Evolutionary conservation across 2,797 vertebrate genomes (phyloP).

Genomic region (Halcyon smyrnensis): DNA sequence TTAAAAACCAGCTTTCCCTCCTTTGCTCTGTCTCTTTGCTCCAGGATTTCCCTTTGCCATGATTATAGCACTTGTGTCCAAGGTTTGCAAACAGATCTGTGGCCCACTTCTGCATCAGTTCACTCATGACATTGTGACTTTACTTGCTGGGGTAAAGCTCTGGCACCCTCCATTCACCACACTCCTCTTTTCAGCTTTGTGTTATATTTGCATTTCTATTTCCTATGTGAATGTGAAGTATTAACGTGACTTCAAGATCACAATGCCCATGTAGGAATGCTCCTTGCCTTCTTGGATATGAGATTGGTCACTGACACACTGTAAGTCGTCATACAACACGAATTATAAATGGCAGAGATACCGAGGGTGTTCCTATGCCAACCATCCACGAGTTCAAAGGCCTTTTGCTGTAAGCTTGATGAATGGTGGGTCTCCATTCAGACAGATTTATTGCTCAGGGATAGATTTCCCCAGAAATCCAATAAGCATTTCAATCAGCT

Average conservation of each 20-base stretch:
- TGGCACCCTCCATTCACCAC: not conserved
- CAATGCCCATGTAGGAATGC: fast-evolving
- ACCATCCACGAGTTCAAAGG: not conserved
- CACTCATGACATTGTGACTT: not conserved
- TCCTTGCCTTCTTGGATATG: not conserved
- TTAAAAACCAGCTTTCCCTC: not conserved
- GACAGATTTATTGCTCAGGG: conserved; percentile 1
- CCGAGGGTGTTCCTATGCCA: not conserved
- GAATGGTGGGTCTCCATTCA: not conserved
- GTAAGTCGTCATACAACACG: fast-evolving
- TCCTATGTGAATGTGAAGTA: not conserved
- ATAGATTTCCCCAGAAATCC: conserved; percentile 9
- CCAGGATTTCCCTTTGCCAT: not conserved
- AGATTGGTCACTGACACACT: not conserved
- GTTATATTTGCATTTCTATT: not conserved
- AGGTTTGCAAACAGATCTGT: not conserved
- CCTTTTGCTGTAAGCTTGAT: not conserved
- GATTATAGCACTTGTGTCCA: not conserved
- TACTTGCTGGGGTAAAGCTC: not conserved
- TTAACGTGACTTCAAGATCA: not conserved
- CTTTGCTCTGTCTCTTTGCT: not conserved
- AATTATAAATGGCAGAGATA: not conserved
- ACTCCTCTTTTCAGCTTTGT: not conserved
- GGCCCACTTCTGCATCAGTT: not conserved
- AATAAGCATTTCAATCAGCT: not conserved